Percentiles rank a stretch among this genome's conserved stretches.
These are phyloP conservation scores for Holothuria glaberrima DNA, from an alignment of 35 echinoderm and acorn worm genomes.

Conservation along the genomic window DNA sequence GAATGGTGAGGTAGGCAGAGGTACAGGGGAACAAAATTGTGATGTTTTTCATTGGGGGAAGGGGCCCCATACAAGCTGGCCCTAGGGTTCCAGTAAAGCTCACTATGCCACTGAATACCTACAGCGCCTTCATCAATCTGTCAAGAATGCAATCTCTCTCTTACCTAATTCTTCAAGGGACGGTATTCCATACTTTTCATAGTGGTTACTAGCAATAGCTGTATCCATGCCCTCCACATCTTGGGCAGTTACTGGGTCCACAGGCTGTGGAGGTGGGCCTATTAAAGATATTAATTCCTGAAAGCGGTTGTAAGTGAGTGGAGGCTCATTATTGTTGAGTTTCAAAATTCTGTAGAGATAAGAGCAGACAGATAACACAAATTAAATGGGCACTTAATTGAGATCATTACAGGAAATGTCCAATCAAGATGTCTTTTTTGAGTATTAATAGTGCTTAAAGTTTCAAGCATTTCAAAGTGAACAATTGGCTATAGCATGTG, in stretches of 20 bases:
- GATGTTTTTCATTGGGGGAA: no score
- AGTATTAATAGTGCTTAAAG: no score
- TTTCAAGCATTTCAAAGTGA: no score
- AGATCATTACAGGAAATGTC: background rate
- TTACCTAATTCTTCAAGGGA: slow-evolving; percentile 93
- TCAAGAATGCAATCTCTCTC: background rate
- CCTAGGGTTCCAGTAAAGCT: no score
- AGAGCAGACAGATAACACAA: no score
- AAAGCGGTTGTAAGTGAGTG: slow-evolving; percentile 88
- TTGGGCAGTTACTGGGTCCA: slow-evolving; percentile 58
- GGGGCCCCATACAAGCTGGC: no score
- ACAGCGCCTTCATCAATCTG: no score
- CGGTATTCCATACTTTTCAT: slow-evolving; percentile 86
- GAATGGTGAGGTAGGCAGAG: background rate
- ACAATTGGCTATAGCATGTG: no score
- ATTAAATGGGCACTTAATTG: background rate
- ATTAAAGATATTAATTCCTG: slow-evolving; percentile 76
- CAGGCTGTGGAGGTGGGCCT: slow-evolving; percentile 68
- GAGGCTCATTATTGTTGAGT: slow-evolving; percentile 79
- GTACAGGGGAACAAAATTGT: background rate
- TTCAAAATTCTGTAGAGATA: slow-evolving; percentile 7
- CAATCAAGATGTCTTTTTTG: no score
- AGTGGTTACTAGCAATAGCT: slow-evolving; percentile 67
- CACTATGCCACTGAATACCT: no score
- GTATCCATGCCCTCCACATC: slow-evolving; percentile 77